Evolutionary conservation across 2,888 invertebrate species (phyloP), one percentile per base, ranked within the genome.

Genomic region (Drosophila falleni): DNA sequence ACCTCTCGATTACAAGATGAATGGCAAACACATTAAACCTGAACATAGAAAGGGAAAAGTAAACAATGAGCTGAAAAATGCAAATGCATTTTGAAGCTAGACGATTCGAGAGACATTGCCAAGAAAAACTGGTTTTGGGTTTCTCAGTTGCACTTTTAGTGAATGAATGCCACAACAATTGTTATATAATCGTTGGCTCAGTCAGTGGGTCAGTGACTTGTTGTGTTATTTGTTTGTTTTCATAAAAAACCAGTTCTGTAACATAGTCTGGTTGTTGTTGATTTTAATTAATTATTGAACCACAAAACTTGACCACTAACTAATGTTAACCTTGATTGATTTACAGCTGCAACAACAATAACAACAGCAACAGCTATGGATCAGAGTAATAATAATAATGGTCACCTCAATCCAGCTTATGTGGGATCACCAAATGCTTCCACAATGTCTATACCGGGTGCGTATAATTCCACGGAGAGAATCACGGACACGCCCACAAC

Each of bases 131-230:
- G 37, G 84, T 89, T 85, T 49, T 9, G 1, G 2, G 8, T 31
- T 31, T 2, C 31, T 31, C 37, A n/a, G 26, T 13, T 66, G 76
- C 74, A 80, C 56, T 81, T 75, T 75, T 65, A 53, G 59, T 86
- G 81, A 81, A 87, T 78, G 60, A 75, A 74, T 72, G 51, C 29
- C 64, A 64, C 56, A 53, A 54, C 68, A 71, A 64, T 54, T 67
- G 78, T 84, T 84, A 80, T 84, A 84, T 68, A 87, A 87, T 73
- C 39, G 65, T 51, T 26, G 67, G 42, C 58, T 74, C 59, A 87
- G 89, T 87, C 86, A 86, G 89, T 86, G 80, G 88, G 86, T 86
- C 89, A 86, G 50, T 88, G 86, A 86, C 86, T 67, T 66, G 54
- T 19, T 42, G 47, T 61, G 37, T 49, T 55, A 47, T 35, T 63